phyloP scores from a whole-genome alignment of 2,797 vertebrate genomes.

The Myotis findleyi region DNA sequence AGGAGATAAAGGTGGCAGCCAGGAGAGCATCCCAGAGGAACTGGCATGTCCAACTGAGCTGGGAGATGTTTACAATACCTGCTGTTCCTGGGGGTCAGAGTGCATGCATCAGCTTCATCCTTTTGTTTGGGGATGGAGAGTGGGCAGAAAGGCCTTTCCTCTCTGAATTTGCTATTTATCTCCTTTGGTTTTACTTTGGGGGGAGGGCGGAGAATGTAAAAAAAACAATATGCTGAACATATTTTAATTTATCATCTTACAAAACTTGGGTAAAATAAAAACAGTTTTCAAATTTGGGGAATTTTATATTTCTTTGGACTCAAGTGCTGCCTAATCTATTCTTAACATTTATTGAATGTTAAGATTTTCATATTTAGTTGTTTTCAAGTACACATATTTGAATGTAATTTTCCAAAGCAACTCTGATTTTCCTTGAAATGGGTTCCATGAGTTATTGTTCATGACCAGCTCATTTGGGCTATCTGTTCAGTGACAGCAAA shows the following conservation, averaged over 20 bases:
- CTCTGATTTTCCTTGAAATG: conserved; percentile 14
- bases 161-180: conserved; percentile 3
- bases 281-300: background rate
- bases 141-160: background rate
- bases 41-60: background rate
- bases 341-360: background rate
- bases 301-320: conserved; percentile 23
- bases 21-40: background rate
- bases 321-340: background rate
- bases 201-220: background rate
- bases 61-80: no score
- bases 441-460: conserved; percentile 18
- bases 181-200: conserved; percentile 16
- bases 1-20: rapidly evolving
- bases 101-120: background rate
- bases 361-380: background rate
- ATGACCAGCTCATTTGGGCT: background rate
- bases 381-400: background rate
- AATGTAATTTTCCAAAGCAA: conserved; percentile 12
- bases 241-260: background rate
- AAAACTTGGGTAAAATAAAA: background rate
- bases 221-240: background rate
- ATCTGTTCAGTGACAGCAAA: background rate
- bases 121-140: background rate
- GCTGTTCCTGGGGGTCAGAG: background rate